Conservation (phyloP, 2,113 vertebrate species). For the Cyanoliseus patagonus region DNA sequence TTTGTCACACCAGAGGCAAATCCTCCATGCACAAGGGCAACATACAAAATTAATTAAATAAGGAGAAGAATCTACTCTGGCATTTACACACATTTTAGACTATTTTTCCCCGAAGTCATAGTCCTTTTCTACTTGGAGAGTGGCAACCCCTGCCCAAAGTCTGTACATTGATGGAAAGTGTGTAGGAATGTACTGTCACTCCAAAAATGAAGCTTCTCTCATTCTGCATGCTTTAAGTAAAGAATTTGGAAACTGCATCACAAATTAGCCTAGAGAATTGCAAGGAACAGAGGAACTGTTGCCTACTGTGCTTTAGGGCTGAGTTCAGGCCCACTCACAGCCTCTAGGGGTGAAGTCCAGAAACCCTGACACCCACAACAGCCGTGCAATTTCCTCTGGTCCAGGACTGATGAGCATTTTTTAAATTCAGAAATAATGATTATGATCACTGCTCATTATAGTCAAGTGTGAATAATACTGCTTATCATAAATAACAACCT, state of each 20-base stretch:
- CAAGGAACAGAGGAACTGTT: neutral
- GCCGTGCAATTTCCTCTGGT: neutral
- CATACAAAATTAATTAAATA: neutral
- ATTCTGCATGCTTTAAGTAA: neutral
- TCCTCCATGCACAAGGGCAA: neutral
- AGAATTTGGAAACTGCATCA: neutral
- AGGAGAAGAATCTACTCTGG: neutral
- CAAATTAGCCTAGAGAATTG: neutral
- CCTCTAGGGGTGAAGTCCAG: neutral
- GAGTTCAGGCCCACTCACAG: neutral
- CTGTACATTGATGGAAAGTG: neutral
- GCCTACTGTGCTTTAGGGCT: neutral
- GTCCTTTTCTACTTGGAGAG: neutral
- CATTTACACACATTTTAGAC: neutral
- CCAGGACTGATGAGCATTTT: neutral
- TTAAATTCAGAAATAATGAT: neutral
- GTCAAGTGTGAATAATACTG: neutral
- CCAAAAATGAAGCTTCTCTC: neutral
- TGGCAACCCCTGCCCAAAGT: neutral
- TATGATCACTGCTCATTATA: neutral
- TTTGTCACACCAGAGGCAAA: neutral
- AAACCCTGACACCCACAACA: neutral
- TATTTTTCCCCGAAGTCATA: rapidly evolving
- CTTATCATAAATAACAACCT: neutral
- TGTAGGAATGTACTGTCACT: neutral